phyloP scores from a whole-genome alignment of 1,140 invertebrate species.

The Papilio aristodemus region DNA sequence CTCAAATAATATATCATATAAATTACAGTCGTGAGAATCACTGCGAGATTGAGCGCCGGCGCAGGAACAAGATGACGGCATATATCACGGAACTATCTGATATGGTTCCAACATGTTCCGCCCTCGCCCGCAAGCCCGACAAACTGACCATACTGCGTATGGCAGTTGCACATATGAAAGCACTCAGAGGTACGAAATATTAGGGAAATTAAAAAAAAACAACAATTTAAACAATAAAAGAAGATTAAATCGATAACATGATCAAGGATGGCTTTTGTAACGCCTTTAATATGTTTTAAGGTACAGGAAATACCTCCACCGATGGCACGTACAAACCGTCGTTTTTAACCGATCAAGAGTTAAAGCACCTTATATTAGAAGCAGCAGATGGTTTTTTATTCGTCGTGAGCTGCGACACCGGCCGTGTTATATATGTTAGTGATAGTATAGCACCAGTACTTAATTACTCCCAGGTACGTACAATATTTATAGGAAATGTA shows the following conservation, averaged over 20 bases:
- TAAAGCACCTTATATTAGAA: constrained; percentile 99
- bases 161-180: constrained; percentile 99
- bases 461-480: constrained; percentile 92
- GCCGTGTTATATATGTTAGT: constrained; percentile 98
- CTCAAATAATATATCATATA: constrained; percentile 6
- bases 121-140: constrained; percentile 98
- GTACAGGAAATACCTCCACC: constrained; percentile 95
- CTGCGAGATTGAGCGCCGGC: constrained; percentile 98
- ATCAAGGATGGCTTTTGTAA: no score
- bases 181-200: constrained; percentile 87
- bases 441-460: constrained; percentile 98
- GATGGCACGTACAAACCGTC: constrained; percentile 99
- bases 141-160: constrained; percentile 99
- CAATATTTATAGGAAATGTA: constrained; percentile 24
- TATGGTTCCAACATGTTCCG: constrained; percentile 99
- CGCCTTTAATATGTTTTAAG: constrained; percentile 79
- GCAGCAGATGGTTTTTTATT: constrained; percentile 99
- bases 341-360: constrained; percentile 98
- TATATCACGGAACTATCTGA: constrained; percentile 99
- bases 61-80: constrained; percentile 99
- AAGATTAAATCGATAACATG: no score
- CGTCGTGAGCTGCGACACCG: constrained; percentile 98
- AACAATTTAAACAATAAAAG: no score
- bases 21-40: constrained; percentile 95
- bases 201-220: background rate